These are phyloP conservation scores for Gryllus bimaculatus DNA, from an alignment of 1,140 invertebrate genomes.

Conservation along the genomic window DNA sequence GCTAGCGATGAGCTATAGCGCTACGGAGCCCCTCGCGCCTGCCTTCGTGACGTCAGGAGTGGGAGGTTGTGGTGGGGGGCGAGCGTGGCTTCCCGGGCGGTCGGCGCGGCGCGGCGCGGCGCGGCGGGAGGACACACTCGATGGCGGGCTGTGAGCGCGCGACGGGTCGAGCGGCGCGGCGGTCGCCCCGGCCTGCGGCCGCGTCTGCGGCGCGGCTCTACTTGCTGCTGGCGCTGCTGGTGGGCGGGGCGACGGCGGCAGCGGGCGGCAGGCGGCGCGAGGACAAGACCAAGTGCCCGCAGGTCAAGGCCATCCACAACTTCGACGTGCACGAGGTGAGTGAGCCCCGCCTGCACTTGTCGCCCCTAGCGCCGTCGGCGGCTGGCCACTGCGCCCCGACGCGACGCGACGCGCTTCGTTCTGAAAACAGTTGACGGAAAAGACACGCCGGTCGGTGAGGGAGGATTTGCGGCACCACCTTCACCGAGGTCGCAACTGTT, in stretches of 20 bases:
- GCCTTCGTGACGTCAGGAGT: no score
- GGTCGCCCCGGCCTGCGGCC: background rate
- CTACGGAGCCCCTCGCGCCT: no score
- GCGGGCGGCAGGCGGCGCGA: conserved; percentile 35
- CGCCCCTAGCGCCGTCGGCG: background rate
- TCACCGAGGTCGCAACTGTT: no score
- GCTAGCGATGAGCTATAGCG: no score
- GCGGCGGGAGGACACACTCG: background rate
- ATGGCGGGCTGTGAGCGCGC: background rate
- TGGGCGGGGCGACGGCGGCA: conserved; percentile 16
- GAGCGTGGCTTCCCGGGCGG: background rate
- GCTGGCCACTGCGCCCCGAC: no score
- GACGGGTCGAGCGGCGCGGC: background rate
- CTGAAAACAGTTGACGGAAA: no score
- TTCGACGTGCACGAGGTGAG: conserved; percentile 39
- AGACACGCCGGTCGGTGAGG: no score
- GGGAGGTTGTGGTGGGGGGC: no score
- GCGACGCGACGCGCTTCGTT: no score
- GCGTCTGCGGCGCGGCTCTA: background rate
- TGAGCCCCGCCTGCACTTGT: no score
- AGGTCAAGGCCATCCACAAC: conserved; percentile 39
- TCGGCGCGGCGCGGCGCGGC: no score
- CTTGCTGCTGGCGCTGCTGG: background rate
- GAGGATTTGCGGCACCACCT: no score
- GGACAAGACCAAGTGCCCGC: conserved; percentile 49